Conservation (phyloP, 2,113 vertebrate genomes). For the Lepisosteus oculatus region DNA sequence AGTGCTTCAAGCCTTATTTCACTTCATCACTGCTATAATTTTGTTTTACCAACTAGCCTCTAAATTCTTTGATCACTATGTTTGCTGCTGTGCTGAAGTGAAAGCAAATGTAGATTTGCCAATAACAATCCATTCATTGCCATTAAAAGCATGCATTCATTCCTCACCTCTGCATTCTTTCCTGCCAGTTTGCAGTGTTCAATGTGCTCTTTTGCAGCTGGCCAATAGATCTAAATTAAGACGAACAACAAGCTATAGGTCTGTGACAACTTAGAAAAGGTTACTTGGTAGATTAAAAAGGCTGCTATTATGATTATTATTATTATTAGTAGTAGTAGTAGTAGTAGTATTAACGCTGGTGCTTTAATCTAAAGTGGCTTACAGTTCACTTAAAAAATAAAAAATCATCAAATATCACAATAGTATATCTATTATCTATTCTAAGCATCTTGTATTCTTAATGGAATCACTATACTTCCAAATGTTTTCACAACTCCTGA, state of each 20-base stretch:
- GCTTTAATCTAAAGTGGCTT: no score
- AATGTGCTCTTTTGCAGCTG: slow-evolving; percentile 65
- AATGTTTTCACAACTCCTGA: no score
- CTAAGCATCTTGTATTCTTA: no score
- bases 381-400: no score
- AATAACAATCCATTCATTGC: not conserved
- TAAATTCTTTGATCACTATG: no score
- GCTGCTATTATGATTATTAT: no score
- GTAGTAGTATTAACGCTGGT: no score
- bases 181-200: slow-evolving; percentile 74
- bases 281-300: no score
- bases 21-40: slow-evolving; percentile 9
- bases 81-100: not conserved
- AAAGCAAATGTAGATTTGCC: not conserved
- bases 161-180: slow-evolving; percentile 70
- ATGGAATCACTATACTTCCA: no score
- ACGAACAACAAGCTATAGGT: slow-evolving; percentile 1
- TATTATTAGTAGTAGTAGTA: no score
- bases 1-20: slow-evolving; percentile 16
- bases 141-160: slow-evolving; percentile 3
- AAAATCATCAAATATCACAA: no score
- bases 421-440: no score
- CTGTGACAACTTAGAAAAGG: slow-evolving; percentile 5
- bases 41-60: not conserved
- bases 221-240: slow-evolving; percentile 75